Base-by-base conservation (phyloP, 35 echinoderm and acorn worm species). In the Apostichopus japonicus region DNA sequence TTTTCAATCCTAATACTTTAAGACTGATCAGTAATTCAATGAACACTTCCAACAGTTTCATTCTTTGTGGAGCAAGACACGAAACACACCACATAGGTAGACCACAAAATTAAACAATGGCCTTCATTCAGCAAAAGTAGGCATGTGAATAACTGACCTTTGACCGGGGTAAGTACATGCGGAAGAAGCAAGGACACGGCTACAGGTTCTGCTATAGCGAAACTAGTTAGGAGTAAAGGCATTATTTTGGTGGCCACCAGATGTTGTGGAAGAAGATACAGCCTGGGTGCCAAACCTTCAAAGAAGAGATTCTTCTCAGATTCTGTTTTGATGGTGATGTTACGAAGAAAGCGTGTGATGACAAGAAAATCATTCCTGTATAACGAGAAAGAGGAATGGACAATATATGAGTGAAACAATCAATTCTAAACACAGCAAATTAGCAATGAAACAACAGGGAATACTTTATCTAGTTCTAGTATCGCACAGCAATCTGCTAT, bases 311-410 rank as follows among this genome's bases (percentile, higher is more conserved):
- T 96, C 93, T 99, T 99, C 92, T 94, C 93, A 23, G 81, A 76
- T 73, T 99, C 97, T 9, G 86, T 89, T 73, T 99, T 99, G 61
- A 99, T 55, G 27, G 94, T 95, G 73, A 99, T 89, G 44, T 99
- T 94, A 79, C 95, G 90, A 16, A 96, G 89, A 79, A 99, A 99
- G 22, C 93, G 94, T 56, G 93, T 95, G 88, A 99, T 99, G 53
- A 96, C 97, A 0, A 99, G 90, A 80, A 99, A 99, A 67, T 96
- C 95, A 87, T 99, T 99, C 77, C 97, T 99, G 81, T 55, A n/a
- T 21, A 67, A 67, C 19, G 16, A 19, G 71, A 75, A 19, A 75
- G 21, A 75, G 16, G n/a, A n/a, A 75, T 7, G 21, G 71, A 61
- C 13, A 4, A 61, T 10, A 3, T 0, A 44, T 44, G 33, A 44